A percentile compares a stretch with the other conserved stretches of the same genome.
Evolutionary conservation across 2,888 invertebrate species (phyloP).

Genomic region (Orthonychiurus folsomi): DNA sequence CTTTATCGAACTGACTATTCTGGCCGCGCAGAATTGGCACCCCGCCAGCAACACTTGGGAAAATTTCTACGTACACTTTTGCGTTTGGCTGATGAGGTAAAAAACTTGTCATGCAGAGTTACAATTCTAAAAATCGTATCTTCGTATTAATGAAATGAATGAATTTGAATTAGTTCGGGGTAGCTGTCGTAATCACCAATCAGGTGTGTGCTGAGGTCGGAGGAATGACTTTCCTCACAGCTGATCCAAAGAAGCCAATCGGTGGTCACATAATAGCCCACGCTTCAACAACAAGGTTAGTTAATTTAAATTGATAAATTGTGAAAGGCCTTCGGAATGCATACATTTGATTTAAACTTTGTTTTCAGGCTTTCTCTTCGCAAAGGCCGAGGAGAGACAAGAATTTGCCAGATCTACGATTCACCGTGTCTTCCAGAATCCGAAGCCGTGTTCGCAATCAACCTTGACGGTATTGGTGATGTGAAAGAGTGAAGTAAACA

Average conservation of each 20-base stretch:
- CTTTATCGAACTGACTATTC: constrained; percentile 91
- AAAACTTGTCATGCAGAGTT: constrained; percentile 17
- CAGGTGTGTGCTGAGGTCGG: constrained; percentile 99
- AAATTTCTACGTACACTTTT: constrained; percentile 85
- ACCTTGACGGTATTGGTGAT: constrained; percentile 90
- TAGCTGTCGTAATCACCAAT: constrained; percentile 96
- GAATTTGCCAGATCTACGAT: constrained; percentile 97
- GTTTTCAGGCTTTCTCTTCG: constrained; percentile 72
- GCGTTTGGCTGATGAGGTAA: constrained; percentile 86
- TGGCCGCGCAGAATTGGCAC: constrained; percentile 86
- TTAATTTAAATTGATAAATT: constrained; percentile 2
- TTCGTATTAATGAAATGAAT: not conserved
- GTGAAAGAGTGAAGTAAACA: constrained; percentile 84
- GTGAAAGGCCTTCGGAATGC: not conserved
- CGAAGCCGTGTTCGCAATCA: constrained; percentile 96
- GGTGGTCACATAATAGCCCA: constrained; percentile 98
- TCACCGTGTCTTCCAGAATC: constrained; percentile 96
- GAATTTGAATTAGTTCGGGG: constrained; percentile 66
- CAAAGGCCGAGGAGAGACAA: constrained; percentile 90
- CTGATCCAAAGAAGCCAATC: constrained; percentile 97
- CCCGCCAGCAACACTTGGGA: constrained; percentile 88
- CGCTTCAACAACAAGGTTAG: constrained; percentile 79
- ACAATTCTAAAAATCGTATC: not conserved
- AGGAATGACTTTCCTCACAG: constrained; percentile 75
- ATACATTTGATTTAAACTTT: not conserved